phyloP scores from a whole-genome alignment of 2,888 invertebrate genomes.

The Lochmaea capreae region DNA sequence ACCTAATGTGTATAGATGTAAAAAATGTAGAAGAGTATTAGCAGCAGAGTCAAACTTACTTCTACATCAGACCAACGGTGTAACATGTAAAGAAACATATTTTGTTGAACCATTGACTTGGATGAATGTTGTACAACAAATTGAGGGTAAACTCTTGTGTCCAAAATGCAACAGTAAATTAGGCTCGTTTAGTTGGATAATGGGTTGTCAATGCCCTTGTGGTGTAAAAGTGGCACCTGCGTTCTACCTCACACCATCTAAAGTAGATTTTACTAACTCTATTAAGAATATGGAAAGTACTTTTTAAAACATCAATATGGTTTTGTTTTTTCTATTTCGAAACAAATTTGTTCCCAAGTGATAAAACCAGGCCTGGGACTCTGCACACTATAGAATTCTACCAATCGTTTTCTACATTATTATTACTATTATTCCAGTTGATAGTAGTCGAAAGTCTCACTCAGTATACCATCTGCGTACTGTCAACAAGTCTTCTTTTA shows the following conservation, averaged over 20 bases:
- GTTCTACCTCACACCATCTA: conserved; percentile 90
- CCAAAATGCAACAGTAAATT: conserved; percentile 87
- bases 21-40: conserved; percentile 82
- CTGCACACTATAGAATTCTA: no score
- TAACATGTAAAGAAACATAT: conserved; percentile 77
- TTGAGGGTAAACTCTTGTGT: conserved; percentile 87
- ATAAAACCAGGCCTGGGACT: no score
- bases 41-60: conserved; percentile 85
- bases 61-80: conserved; percentile 72
- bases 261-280: conserved; percentile 89
- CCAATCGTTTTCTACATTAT: no score
- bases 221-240: conserved; percentile 90
- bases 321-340: background rate
- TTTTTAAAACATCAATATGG: conserved; percentile 45
- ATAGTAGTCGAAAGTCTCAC: no score
- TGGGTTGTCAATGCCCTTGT: conserved; percentile 91
- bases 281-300: conserved; percentile 87
- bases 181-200: conserved; percentile 92
- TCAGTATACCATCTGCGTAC: no score
- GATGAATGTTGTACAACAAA: conserved; percentile 76
- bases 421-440: no score
- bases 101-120: conserved; percentile 92
- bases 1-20: conserved; percentile 86
- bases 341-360: background rate
- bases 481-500: no score